phyloP scores from a whole-genome alignment of 2,113 vertebrate species.

The Hyperoodon ampullatus region DNA sequence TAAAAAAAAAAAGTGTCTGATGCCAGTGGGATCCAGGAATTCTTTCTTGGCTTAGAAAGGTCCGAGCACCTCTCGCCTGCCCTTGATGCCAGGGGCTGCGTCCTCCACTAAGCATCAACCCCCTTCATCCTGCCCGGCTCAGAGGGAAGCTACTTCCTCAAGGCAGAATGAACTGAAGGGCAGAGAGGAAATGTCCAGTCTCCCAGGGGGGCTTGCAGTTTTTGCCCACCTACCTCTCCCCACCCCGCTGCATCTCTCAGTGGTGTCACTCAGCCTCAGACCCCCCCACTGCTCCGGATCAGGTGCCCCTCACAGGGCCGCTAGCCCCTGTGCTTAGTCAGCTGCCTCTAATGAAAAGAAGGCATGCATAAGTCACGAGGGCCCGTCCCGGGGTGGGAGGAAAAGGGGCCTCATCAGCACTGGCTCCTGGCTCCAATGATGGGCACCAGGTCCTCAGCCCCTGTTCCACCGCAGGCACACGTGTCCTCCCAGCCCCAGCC shows the following conservation, averaged over 20 bases:
- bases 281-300: fast-evolving
- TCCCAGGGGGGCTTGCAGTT: not conserved
- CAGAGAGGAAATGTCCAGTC: not conserved
- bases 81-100: not conserved
- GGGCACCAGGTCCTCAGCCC: not conserved
- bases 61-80: not conserved
- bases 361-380: not conserved
- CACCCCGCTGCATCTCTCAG: not conserved
- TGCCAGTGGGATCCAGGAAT: not conserved
- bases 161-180: not conserved
- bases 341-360: not conserved
- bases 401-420: not conserved
- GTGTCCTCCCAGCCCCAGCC: not conserved
- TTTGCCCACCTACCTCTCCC: not conserved
- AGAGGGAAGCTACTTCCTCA: not conserved
- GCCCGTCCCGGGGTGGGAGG: not conserved
- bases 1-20: no score
- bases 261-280: not conserved
- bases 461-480: fast-evolving
- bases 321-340: not conserved
- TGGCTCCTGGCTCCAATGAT: not conserved
- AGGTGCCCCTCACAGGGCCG: not conserved
- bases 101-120: not conserved
- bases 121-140: not conserved
- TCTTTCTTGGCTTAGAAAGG: not conserved